Percentiles rank a stretch among this genome's conserved stretches.
phyloP scores from a whole-genome alignment of 2,888 invertebrate species.

The Lydus trimaculatus region DNA sequence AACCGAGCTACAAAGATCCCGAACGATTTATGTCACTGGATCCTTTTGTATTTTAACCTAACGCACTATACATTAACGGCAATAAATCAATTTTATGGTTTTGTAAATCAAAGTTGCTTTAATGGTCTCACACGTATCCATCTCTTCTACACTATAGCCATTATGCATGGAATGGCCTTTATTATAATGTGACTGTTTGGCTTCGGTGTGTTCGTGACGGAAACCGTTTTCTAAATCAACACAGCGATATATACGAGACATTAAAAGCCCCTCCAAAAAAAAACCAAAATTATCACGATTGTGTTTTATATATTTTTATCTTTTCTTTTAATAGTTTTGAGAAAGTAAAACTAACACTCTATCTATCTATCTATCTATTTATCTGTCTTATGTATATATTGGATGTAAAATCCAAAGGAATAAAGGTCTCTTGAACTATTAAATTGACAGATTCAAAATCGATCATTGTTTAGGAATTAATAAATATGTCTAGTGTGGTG shows the following conservation, averaged over 20 bases:
- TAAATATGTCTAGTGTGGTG: slow-evolving; percentile 9
- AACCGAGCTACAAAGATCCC: slow-evolving; percentile 58
- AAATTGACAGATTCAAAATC: slow-evolving; percentile 11
- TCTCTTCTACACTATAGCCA: slow-evolving; percentile 31
- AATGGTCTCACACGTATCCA: slow-evolving; percentile 54
- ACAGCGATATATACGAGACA: background rate
- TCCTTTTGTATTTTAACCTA: slow-evolving; percentile 61
- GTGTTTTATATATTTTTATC: background rate
- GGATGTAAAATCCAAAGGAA: background rate
- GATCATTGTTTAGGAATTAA: slow-evolving; percentile 10
- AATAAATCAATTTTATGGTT: slow-evolving; percentile 63
- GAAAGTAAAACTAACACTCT: no score
- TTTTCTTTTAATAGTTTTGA: background rate
- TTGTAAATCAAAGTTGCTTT: slow-evolving; percentile 61
- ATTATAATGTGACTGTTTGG: slow-evolving; percentile 33
- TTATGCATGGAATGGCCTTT: slow-evolving; percentile 35
- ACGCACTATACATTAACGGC: slow-evolving; percentile 60
- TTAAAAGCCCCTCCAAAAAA: background rate
- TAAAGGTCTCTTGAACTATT: slow-evolving; percentile 3
- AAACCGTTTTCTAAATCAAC: slow-evolving; percentile 26
- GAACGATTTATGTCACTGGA: slow-evolving; percentile 61
- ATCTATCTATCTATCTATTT: background rate
- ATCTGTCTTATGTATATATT: background rate
- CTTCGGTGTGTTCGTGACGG: slow-evolving; percentile 28
- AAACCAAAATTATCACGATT: background rate